These are phyloP conservation scores for Indri indri DNA, from an alignment of 2,113 vertebrate species.

Conservation along the genomic window DNA sequence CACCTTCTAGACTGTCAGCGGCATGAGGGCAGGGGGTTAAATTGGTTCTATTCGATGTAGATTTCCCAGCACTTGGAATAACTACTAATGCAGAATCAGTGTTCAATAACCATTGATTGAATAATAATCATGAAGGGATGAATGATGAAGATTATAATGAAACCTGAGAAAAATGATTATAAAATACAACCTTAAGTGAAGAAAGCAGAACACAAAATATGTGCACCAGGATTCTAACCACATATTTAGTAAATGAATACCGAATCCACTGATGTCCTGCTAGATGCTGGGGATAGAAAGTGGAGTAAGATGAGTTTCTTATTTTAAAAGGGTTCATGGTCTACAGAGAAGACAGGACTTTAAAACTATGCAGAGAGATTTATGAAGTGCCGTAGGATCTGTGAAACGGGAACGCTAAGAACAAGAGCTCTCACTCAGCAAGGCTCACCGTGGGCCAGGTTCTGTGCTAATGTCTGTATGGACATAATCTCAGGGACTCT, in stretches of 20 bases:
- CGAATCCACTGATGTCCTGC: not conserved
- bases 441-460: not conserved
- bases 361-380: not conserved
- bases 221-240: not conserved
- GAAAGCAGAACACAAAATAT: not conserved
- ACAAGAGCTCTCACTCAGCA: not conserved
- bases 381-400: rapidly evolving
- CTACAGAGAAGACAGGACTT: not conserved
- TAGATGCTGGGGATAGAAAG: not conserved
- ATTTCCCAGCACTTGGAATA: not conserved
- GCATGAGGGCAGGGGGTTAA: not conserved
- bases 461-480: not conserved
- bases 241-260: not conserved
- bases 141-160: not conserved
- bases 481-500: not conserved
- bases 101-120: not conserved
- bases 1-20: too few species aligned
- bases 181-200: not conserved
- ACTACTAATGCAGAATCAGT: not conserved
- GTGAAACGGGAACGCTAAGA: not conserved
- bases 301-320: not conserved
- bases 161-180: not conserved
- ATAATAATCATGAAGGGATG: not conserved
- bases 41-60: not conserved
- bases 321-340: not conserved